Percentiles rank a stretch among this genome's conserved stretches.
These are phyloP conservation scores for Nothoprocta perdicaria DNA, from an alignment of 2,113 vertebrate species.

Conservation along the genomic window DNA sequence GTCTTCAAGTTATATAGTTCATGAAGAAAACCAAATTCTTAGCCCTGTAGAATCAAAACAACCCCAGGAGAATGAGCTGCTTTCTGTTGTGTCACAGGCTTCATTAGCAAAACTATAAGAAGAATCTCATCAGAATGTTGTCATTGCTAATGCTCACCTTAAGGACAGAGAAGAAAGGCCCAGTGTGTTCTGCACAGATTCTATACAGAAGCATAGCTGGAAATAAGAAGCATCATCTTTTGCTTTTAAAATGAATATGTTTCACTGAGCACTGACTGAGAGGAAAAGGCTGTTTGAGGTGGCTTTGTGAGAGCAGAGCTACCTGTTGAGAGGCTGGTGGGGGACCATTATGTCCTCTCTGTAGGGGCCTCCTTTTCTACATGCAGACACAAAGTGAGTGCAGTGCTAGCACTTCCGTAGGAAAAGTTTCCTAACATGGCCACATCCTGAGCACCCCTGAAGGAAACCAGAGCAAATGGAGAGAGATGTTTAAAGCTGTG, in stretches of 20 bases:
- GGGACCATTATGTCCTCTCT: neutral
- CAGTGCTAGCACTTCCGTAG: neutral
- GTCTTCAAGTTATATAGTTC: neutral
- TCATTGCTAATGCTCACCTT: neutral
- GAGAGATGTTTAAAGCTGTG: neutral
- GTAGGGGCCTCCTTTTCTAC: neutral
- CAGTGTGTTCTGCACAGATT: neutral
- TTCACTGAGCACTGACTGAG: neutral
- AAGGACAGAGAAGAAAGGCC: neutral
- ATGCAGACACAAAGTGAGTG: neutral
- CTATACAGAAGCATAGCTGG: neutral
- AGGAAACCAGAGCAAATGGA: neutral
- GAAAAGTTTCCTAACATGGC: neutral
- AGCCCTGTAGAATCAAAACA: neutral
- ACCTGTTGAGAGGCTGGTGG: neutral
- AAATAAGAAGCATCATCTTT: neutral
- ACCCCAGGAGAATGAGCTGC: neutral
- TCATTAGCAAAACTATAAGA: neutral
- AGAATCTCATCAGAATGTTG: neutral
- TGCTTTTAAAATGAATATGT: neutral
- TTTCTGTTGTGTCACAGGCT: neutral
- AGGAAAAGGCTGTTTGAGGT: neutral
- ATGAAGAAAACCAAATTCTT: neutral
- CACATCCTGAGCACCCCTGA: neutral
- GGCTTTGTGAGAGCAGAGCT: slow-evolving; percentile 13